phyloP scores from a whole-genome alignment of 2,888 invertebrate species.

The Leucoma salicis region DNA sequence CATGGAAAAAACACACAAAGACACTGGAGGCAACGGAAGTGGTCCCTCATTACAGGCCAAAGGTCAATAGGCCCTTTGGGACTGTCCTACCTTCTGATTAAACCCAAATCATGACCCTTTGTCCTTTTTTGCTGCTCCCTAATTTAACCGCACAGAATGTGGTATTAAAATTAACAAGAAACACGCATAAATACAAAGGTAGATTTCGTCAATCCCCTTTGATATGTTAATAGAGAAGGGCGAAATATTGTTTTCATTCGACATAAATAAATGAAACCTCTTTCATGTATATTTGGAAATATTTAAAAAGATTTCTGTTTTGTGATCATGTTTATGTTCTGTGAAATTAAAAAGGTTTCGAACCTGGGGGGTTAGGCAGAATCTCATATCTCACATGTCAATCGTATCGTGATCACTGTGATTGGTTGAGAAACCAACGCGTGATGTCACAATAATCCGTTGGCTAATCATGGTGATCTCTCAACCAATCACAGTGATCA shows the following conservation, averaged over 20 bases:
- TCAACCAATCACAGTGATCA: no score
- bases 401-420: no score
- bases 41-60: conserved; percentile 63
- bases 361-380: no score
- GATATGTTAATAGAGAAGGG: conserved; percentile 2
- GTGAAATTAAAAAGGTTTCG: no score
- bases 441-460: no score
- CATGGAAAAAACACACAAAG: conserved; percentile 37
- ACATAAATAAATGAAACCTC: neutral
- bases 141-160: conserved; percentile 48
- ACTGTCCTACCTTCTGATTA: conserved; percentile 45
- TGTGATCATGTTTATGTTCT: no score
- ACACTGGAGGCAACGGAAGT: conserved; percentile 55
- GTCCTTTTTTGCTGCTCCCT: conserved; percentile 48
- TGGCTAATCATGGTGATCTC: no score
- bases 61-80: conserved; percentile 57
- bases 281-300: neutral
- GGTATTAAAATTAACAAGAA: conserved; percentile 32
- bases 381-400: no score
- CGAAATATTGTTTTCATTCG: neutral
- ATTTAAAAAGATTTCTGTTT: no score
- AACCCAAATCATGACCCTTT: conserved; percentile 45
- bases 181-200: conserved; percentile 6
- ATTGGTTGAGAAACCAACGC: no score
- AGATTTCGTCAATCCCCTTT: conserved; percentile 17